phyloP scores from a whole-genome alignment of 2,113 vertebrate species.

The Dascyllus trimaculatus region DNA sequence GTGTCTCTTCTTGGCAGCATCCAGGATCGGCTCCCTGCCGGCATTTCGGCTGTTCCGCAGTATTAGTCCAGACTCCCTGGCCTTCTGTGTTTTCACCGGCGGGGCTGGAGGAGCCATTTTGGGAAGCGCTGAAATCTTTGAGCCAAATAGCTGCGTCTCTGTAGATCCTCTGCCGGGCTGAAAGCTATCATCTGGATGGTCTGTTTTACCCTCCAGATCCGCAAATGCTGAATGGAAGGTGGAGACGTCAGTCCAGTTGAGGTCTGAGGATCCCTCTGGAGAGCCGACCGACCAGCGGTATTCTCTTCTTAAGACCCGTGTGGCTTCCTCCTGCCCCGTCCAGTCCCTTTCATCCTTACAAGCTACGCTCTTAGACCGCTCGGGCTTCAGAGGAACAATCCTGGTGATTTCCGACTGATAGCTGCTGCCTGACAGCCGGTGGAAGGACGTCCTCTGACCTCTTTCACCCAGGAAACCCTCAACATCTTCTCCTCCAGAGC shows the following conservation, averaged over 20 bases:
- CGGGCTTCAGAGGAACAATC: conserved; percentile 86
- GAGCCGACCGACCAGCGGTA: conserved; percentile 83
- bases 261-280: conserved; percentile 76
- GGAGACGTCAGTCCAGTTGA: conserved; percentile 72
- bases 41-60: conserved; percentile 84
- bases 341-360: conserved; percentile 80
- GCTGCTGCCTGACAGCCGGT: conserved; percentile 76
- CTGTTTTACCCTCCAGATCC: conserved; percentile 62
- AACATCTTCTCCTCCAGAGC: conserved; percentile 67
- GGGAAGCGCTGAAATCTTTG: conserved; percentile 68
- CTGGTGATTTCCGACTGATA: conserved; percentile 81
- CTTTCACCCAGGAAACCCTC: conserved; percentile 73
- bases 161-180: conserved; percentile 39
- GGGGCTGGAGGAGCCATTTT: conserved; percentile 84
- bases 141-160: conserved; percentile 69
- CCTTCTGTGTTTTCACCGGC: conserved; percentile 86
- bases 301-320: conserved; percentile 70
- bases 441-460: conserved; percentile 70
- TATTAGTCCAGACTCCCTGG: conserved; percentile 84
- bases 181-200: conserved; percentile 60
- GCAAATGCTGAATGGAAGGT: conserved; percentile 56
- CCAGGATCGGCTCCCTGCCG: conserved; percentile 78
- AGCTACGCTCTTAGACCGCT: conserved; percentile 79
- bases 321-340: conserved; percentile 64
- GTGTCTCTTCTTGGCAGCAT: conserved; percentile 81